Conservation (phyloP, 2,888 invertebrate species). For the Drosophila paranaensis region DNA sequence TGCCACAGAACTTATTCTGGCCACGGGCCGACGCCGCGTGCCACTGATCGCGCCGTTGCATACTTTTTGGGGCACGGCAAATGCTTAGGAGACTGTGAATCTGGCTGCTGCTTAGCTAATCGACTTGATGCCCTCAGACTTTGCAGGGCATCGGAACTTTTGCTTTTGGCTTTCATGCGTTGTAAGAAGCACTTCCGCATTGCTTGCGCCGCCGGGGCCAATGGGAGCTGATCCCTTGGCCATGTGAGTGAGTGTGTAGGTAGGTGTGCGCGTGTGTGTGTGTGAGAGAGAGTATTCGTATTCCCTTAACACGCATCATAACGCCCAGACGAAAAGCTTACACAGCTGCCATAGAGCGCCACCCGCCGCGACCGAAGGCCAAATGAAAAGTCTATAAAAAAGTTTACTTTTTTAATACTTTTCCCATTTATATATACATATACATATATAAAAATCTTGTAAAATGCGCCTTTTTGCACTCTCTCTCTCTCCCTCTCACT, state of each 20-base stretch:
- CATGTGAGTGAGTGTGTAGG: constrained; percentile 1
- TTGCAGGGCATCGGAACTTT: constrained; percentile 37
- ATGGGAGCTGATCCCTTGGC: constrained; percentile 27
- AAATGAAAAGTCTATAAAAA: constrained; percentile 75
- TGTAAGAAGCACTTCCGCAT: constrained; percentile 42
- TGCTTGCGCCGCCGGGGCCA: constrained; percentile 18
- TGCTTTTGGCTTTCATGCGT: constrained; percentile 29
- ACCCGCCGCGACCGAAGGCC: constrained; percentile 5
- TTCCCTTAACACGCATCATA: constrained; percentile 77
- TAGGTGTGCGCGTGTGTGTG: constrained; percentile 3
- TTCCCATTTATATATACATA: constrained; percentile 73
- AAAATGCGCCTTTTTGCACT: constrained; percentile 78
- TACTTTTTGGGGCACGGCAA: constrained; percentile 45
- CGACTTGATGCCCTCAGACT: constrained; percentile 8
- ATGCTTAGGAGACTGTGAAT: background rate
- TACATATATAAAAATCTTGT: constrained; percentile 80
- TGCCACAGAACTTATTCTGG: constrained; percentile 25
- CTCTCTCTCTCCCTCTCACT: constrained; percentile 12
- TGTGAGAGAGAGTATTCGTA: constrained; percentile 24
- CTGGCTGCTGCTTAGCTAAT: constrained; percentile 6
- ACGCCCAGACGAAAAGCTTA: constrained; percentile 72
- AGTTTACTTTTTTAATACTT: constrained; percentile 82
- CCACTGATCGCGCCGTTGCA: constrained; percentile 22
- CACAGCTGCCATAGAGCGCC: background rate
- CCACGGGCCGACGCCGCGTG: background rate